These are phyloP conservation scores for Lordiphosa fenestrarum DNA, from an alignment of 2,888 invertebrate genomes.

Conservation along the genomic window DNA sequence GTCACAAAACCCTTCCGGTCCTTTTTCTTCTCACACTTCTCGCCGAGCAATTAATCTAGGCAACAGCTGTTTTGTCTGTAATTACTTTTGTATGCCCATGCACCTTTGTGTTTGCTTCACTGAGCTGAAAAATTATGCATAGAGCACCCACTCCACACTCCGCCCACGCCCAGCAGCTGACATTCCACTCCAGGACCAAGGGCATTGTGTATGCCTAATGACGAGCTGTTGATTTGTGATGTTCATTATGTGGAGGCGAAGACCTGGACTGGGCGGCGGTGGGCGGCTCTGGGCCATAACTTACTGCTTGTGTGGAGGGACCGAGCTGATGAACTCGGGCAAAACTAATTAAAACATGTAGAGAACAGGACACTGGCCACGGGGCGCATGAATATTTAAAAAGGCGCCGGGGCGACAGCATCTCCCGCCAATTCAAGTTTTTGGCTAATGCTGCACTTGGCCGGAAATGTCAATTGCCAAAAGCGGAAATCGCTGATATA, in stretches of 20 bases:
- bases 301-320: constrained; percentile 36
- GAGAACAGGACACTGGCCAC: constrained; percentile 38
- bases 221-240: constrained; percentile 70
- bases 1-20: constrained; percentile 2
- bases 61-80: constrained; percentile 58
- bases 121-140: constrained; percentile 71
- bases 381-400: constrained; percentile 60
- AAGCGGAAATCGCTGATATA: constrained; percentile 65
- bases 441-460: constrained; percentile 1
- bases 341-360: constrained; percentile 73
- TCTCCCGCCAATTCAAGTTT: neutral
- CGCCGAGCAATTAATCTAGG: constrained; percentile 59
- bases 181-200: constrained; percentile 1
- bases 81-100: constrained; percentile 49
- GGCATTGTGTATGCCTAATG: constrained; percentile 56
- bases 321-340: constrained; percentile 61
- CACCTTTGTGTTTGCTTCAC: constrained; percentile 50
- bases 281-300: constrained; percentile 26
- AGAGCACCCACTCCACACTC: constrained; percentile 4
- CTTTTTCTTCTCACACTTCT: constrained; percentile 18
- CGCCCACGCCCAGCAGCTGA: neutral
- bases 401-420: constrained; percentile 5
- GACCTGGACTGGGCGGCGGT: neutral
- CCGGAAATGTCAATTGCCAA: constrained; percentile 68
- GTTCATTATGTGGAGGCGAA: constrained; percentile 62